Conservation (phyloP, 1,140 invertebrate genomes). For the Pogonognathellus flavescens region DNA sequence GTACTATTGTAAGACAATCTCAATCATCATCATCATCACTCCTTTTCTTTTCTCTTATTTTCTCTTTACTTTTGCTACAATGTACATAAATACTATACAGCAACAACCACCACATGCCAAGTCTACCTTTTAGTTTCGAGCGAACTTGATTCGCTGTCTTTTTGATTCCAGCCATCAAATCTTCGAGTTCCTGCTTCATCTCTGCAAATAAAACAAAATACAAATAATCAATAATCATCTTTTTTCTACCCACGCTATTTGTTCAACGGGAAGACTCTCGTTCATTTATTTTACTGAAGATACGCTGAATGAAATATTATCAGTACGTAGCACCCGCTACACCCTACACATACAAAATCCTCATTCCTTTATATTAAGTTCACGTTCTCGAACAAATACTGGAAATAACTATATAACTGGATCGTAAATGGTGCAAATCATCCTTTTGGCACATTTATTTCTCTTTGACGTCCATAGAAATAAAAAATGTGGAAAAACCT, state of each 20-base stretch:
- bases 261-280: no score
- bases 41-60: no score
- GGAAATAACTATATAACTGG: no score
- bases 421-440: no score
- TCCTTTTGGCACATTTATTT: no score
- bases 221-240: conserved; percentile 58
- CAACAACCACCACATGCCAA: background rate
- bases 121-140: conserved; percentile 96
- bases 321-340: background rate
- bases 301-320: background rate
- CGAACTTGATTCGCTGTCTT: conserved; percentile 99
- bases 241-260: conserved; percentile 19
- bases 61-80: background rate
- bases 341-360: no score
- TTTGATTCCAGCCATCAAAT: conserved; percentile 99
- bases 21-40: no score
- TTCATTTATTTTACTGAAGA: no score
- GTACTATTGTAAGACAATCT: background rate
- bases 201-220: conserved; percentile 77
- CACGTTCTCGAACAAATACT: no score
- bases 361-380: no score
- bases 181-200: conserved; percentile 98
- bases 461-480: no score
- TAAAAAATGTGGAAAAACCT: no score
- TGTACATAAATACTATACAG: background rate